Evolutionary conservation across 2,113 vertebrate genomes (phyloP), one percentile per base, ranked within the genome.

Genomic region (Equus quagga): DNA sequence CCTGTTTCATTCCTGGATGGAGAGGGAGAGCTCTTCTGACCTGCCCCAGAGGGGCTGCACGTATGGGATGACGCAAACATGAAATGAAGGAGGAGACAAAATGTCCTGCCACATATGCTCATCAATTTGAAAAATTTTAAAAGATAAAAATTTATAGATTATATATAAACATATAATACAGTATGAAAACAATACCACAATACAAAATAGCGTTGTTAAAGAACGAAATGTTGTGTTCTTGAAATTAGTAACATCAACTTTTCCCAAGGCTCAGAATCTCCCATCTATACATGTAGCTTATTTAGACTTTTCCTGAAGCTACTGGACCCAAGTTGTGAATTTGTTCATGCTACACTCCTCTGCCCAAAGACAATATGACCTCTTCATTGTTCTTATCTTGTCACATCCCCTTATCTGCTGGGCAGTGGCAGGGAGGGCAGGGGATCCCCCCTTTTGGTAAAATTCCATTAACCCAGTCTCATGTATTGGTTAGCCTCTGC

Each of bases 31-130:
- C 26, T n/a, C 36, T 18, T 64, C 73, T 23, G 31, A 44, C 28
- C 3, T 60, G 24, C 11, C 24, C 54, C 2, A 3, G 62, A 41
- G 31, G 0, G 1, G 23, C 13, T 64, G 8, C 12, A 0, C 12
- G 49, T 49, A 19, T 41, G 79, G 51, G 28, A 5, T 54, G 56
- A 56, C 17, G 83, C 31, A 26, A 26, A 21, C 13, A 0, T 0
- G 9, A 49, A 14, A 12, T 6, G 26, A 41, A 65, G 51, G 2
- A 28, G 91, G 67, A 86, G 56, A 54, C 10, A 36, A 33, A 80
- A 28, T 1, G 2, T 56, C n/a, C 58, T 17, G 58, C 31, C 23
- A 23, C 21, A 21, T 5, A 31, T 44, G 31, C 19, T 65, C 28
- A 58, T 60, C 8, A 18, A 7, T 6, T 28, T 28, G 65, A 86